phyloP scores from a whole-genome alignment of 2,797 vertebrate species.

The Tragopan temminckii region DNA sequence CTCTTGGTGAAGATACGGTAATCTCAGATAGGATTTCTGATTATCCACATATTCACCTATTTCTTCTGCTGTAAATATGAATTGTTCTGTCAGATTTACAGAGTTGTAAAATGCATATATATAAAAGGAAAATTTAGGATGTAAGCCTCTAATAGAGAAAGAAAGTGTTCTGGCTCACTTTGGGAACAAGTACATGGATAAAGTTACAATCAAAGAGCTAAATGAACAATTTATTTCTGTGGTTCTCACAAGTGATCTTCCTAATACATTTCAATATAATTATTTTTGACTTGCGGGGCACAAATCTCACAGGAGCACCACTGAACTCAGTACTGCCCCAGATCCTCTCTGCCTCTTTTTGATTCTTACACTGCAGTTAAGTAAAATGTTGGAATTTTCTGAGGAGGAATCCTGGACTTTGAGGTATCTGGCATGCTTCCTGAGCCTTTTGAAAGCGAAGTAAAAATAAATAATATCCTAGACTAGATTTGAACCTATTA shows the following conservation, averaged over 20 bases:
- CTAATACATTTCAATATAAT: neutral
- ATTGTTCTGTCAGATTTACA: neutral
- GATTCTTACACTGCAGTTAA: neutral
- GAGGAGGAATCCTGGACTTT: neutral
- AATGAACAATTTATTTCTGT: neutral
- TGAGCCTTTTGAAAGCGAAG: neutral
- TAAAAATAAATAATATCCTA: neutral
- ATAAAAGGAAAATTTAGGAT: neutral
- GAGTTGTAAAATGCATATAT: neutral
- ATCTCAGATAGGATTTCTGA: neutral
- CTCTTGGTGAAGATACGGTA: neutral
- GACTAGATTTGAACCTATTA: neutral
- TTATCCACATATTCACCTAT: neutral
- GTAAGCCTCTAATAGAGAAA: neutral
- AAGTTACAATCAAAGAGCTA: neutral
- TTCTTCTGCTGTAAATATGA: neutral
- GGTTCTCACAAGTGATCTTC: neutral
- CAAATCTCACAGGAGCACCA: neutral
- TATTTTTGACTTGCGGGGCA: neutral
- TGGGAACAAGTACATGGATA: neutral
- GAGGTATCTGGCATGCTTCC: neutral
- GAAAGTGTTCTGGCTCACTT: neutral
- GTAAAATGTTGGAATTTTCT: neutral
- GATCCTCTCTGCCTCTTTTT: neutral
- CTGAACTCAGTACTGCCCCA: neutral